Conservation (phyloP, 1,140 invertebrate species). For the Thrips palmi region DNA sequence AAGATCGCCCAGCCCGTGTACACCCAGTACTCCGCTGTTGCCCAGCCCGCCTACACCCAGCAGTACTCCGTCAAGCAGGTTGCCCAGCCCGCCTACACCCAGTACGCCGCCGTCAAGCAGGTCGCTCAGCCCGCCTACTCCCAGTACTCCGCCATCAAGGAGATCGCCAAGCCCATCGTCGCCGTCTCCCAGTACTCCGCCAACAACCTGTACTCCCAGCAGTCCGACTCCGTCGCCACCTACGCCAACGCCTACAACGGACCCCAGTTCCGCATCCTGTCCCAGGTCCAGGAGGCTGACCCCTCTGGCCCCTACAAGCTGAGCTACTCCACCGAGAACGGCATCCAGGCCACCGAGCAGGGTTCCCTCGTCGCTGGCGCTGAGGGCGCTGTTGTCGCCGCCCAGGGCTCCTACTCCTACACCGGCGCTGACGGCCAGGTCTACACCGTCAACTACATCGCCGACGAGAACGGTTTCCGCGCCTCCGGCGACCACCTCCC, state of each 20-base stretch:
- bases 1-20: too few relatives aligned
- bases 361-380: constrained; percentile 44
- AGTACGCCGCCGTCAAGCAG: too few relatives aligned
- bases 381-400: constrained; percentile 40
- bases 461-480: constrained; percentile 61
- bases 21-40: too few relatives aligned
- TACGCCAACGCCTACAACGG: constrained; percentile 19
- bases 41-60: too few relatives aligned
- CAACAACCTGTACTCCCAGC: too few relatives aligned
- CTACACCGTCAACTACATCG: constrained; percentile 52
- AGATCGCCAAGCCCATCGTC: too few relatives aligned
- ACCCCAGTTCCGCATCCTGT: constrained; percentile 27
- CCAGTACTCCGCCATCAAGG: too few relatives aligned
- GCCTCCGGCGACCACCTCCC: constrained; percentile 53
- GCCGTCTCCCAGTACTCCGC: too few relatives aligned
- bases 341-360: constrained; percentile 41
- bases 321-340: constrained; percentile 46
- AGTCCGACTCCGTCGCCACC: too few relatives aligned
- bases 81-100: too few relatives aligned
- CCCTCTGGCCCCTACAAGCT: constrained; percentile 31
- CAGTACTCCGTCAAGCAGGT: too few relatives aligned
- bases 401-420: constrained; percentile 49
- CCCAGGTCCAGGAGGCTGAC: constrained; percentile 31
- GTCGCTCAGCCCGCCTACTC: too few relatives aligned
- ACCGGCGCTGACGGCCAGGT: constrained; percentile 50